phyloP scores from a whole-genome alignment of 1,140 invertebrate species.

The Sinonovacula constricta region DNA sequence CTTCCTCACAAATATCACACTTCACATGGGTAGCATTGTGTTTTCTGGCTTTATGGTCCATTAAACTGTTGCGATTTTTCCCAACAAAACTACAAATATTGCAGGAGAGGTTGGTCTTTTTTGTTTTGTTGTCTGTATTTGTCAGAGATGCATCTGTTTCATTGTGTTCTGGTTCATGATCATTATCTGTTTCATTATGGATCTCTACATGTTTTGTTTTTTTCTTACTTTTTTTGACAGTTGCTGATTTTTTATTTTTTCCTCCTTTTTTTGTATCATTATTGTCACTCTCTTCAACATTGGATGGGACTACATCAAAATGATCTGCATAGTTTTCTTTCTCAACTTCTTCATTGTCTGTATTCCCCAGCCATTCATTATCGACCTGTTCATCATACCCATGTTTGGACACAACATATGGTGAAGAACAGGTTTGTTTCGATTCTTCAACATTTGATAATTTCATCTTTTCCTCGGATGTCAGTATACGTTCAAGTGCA shows the following conservation, averaged over 20 bases:
- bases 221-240: neutral
- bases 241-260: neutral
- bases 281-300: neutral
- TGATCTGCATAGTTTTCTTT: too few species aligned
- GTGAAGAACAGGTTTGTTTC: too few species aligned
- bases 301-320: too few species aligned
- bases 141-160: neutral
- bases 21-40: slow-evolving; percentile 50
- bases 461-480: too few species aligned
- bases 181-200: neutral
- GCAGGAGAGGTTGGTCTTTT: slow-evolving; percentile 48
- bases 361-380: too few species aligned
- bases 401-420: too few species aligned
- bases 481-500: too few species aligned
- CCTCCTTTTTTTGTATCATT: neutral
- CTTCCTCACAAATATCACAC: slow-evolving; percentile 65
- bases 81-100: slow-evolving; percentile 55
- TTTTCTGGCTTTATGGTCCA: slow-evolving; percentile 42
- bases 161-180: neutral
- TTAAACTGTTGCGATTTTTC: slow-evolving; percentile 45
- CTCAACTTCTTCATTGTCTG: too few species aligned
- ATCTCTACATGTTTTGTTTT: neutral
- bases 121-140: slow-evolving; percentile 9
- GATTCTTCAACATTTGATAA: too few species aligned
- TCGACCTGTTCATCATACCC: too few species aligned